These are phyloP conservation scores for Hyposoter didymator DNA, from an alignment of 2,888 invertebrate species.

Conservation along the genomic window DNA sequence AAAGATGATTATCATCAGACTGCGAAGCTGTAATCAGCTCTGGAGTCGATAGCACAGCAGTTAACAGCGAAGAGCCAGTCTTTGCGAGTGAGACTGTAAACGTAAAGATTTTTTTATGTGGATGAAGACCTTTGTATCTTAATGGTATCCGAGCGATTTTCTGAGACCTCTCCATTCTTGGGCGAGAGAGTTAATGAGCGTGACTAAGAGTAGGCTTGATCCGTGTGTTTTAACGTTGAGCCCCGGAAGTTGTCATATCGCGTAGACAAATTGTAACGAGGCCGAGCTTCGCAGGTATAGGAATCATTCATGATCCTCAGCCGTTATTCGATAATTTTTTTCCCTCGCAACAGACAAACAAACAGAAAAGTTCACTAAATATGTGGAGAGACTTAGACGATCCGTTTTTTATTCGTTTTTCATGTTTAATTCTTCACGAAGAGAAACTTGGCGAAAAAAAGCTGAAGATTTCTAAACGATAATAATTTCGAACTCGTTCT, in stretches of 20 bases:
- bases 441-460: not conserved
- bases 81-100: not conserved
- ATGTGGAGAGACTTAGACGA: not conserved
- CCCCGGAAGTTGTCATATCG: slow-evolving; percentile 56
- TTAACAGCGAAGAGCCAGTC: not conserved
- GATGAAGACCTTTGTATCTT: not conserved
- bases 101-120: not conserved
- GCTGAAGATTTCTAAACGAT: not conserved
- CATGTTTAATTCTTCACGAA: not conserved
- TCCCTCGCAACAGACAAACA: not conserved
- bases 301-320: slow-evolving; percentile 5
- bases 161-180: slow-evolving; percentile 24
- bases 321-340: not conserved
- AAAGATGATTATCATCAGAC: not conserved
- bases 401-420: not conserved
- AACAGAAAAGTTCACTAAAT: too few species aligned
- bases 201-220: slow-evolving; percentile 75
- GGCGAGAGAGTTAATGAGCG: slow-evolving; percentile 75
- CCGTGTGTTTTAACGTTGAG: slow-evolving; percentile 50
- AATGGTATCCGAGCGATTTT: slow-evolving; percentile 2
- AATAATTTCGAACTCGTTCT: not conserved
- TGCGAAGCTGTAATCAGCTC: not conserved
- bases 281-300: slow-evolving; percentile 10
- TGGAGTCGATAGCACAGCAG: not conserved
- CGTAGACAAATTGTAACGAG: slow-evolving; percentile 27